Percentiles rank a stretch among this genome's conserved stretches.
Evolutionary conservation across 64 coral and sea anemone species (phyloP).

Genomic region (Porites lutea): DNA sequence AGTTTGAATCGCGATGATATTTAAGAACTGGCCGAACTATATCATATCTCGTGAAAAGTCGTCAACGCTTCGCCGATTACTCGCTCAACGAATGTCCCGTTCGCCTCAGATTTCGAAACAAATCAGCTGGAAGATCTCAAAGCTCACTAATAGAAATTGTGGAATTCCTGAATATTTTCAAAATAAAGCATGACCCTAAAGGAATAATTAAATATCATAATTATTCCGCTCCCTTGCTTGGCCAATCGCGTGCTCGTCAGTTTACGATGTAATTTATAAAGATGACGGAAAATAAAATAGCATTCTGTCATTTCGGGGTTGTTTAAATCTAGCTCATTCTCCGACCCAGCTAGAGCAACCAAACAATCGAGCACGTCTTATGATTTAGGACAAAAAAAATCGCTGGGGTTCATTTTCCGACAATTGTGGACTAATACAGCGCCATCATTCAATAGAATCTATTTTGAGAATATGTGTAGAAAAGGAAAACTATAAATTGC

Average conservation of each 20-base stretch:
- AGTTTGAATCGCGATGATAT: too few relatives aligned
- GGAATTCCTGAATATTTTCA: constrained; percentile 1
- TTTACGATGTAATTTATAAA: not conserved
- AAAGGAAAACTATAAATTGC: not conserved
- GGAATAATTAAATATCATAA: not conserved
- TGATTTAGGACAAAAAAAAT: not conserved
- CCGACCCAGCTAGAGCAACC: not conserved
- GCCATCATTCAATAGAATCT: not conserved
- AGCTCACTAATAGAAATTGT: not conserved
- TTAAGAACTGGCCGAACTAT: not conserved
- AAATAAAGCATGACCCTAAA: not conserved
- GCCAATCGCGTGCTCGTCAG: not conserved
- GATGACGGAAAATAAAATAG: not conserved
- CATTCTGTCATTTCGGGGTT: not conserved
- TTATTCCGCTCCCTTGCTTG: not conserved
- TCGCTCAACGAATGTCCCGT: not conserved
- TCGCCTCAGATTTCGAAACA: not conserved
- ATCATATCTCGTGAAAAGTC: not conserved
- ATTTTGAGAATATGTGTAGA: not conserved
- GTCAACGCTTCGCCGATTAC: not conserved
- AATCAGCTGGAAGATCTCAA: not conserved
- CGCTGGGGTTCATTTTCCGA: not conserved
- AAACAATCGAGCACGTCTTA: not conserved
- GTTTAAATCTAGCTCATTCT: not conserved
- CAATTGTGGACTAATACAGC: not conserved